Evolutionary conservation across 2,888 invertebrate species (phyloP).

Genomic region (Nomada flava): DNA sequence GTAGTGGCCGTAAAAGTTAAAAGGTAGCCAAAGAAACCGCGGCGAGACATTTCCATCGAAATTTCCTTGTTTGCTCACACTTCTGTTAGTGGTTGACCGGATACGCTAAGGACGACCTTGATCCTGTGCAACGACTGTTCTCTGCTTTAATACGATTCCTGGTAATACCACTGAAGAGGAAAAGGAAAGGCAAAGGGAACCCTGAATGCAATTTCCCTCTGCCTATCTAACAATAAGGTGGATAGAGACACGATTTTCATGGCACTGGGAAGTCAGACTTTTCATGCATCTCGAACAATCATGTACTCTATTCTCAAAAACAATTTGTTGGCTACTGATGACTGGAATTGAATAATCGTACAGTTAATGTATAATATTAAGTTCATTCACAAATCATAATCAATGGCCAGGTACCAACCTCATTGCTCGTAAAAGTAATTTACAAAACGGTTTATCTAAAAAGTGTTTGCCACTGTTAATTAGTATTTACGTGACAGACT

Average conservation of each 20-base stretch:
- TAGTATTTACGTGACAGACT: too few species aligned
- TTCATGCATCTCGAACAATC: neutral
- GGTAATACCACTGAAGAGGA: neutral
- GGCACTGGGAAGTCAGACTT: neutral
- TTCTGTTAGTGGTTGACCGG: slow-evolving; percentile 13
- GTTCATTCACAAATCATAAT: too few species aligned
- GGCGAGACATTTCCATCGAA: slow-evolving; percentile 27
- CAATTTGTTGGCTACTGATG: too few species aligned
- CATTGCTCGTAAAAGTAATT: too few species aligned
- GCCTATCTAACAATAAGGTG: neutral
- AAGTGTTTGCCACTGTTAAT: too few species aligned
- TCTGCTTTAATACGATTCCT: slow-evolving; percentile 1
- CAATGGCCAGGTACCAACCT: too few species aligned
- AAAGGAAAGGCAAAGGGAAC: neutral
- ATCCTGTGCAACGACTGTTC: slow-evolving; percentile 15
- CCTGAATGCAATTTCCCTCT: slow-evolving; percentile 14
- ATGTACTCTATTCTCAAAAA: too few species aligned
- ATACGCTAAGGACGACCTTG: slow-evolving; percentile 36
- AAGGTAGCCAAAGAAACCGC: neutral
- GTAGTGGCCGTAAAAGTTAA: neutral
- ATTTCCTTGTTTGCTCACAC: slow-evolving; percentile 27
- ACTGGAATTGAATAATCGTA: too few species aligned
- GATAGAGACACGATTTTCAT: slow-evolving; percentile 3
- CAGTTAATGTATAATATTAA: too few species aligned
- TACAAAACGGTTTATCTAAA: too few species aligned